Evolutionary conservation across 2,797 vertebrate species (phyloP).

Genomic region (Hirundo rustica): DNA sequence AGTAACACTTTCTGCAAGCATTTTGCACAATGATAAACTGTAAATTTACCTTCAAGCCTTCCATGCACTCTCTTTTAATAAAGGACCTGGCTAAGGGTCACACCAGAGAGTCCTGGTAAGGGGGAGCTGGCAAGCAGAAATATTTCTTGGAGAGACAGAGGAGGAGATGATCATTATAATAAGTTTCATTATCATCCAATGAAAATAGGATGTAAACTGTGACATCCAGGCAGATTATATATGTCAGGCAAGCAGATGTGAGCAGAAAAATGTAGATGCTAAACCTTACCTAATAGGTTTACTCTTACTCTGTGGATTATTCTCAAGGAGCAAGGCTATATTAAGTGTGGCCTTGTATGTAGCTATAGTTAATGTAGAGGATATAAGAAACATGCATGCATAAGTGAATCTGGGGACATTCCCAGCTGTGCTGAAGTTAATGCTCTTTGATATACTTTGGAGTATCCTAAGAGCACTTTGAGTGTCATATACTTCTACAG

Average conservation of each 20-base stretch:
- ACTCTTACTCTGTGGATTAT: conserved; percentile 48
- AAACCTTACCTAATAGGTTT: conserved; percentile 61
- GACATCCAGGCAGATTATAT: conserved; percentile 52
- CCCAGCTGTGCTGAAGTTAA: conserved; percentile 4
- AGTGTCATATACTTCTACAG: neutral
- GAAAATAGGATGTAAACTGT: conserved; percentile 64
- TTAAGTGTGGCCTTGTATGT: neutral
- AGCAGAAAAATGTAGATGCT: conserved; percentile 52
- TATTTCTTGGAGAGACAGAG: conserved; percentile 36
- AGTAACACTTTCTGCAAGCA: neutral
- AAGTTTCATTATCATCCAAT: conserved; percentile 27
- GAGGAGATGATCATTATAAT: conserved; percentile 10
- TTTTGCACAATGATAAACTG: conserved; percentile 1
- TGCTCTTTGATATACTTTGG: conserved; percentile 12
- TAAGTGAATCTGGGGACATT: neutral
- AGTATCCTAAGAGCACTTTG: neutral
- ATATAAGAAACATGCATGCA: neutral
- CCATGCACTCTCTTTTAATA: neutral
- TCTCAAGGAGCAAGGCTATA: conserved; percentile 17
- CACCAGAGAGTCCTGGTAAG: neutral
- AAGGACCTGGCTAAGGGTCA: neutral
- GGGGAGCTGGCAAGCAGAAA: neutral
- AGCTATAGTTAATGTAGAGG: neutral
- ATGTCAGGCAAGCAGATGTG: conserved; percentile 56
- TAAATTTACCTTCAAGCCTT: neutral